phyloP scores from a whole-genome alignment of 2,113 vertebrate species.

The Nanger granti region DNA sequence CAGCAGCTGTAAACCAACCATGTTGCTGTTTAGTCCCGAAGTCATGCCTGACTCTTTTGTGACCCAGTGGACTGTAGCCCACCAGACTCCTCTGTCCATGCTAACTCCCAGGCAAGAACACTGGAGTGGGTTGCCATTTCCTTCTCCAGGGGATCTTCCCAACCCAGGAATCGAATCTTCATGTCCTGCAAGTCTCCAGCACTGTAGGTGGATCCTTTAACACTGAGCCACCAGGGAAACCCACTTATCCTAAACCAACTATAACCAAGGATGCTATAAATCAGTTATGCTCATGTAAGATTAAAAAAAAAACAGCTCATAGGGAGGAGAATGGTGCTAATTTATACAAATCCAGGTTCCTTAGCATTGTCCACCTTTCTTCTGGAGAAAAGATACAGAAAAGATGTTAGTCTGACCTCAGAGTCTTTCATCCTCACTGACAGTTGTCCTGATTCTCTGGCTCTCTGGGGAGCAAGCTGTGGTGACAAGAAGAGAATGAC shows the following conservation, averaged over 20 bases:
- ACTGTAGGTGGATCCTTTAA: neutral
- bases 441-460: neutral
- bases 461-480: neutral
- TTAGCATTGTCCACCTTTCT: neutral
- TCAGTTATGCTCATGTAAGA: neutral
- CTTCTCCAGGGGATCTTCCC: neutral
- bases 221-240: neutral
- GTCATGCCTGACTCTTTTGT: neutral
- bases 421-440: neutral
- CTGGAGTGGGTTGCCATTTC: neutral
- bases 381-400: neutral
- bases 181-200: neutral
- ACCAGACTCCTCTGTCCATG: neutral
- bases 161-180: neutral
- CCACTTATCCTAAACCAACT: neutral
- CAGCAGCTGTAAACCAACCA: neutral
- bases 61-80: neutral
- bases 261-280: neutral
- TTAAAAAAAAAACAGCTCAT: neutral
- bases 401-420: neutral
- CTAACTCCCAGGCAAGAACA: neutral
- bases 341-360: neutral
- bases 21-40: neutral
- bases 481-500: neutral
- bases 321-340: neutral